Conservation (phyloP, 2,888 invertebrate genomes). For the Euphydryas editha region DNA sequence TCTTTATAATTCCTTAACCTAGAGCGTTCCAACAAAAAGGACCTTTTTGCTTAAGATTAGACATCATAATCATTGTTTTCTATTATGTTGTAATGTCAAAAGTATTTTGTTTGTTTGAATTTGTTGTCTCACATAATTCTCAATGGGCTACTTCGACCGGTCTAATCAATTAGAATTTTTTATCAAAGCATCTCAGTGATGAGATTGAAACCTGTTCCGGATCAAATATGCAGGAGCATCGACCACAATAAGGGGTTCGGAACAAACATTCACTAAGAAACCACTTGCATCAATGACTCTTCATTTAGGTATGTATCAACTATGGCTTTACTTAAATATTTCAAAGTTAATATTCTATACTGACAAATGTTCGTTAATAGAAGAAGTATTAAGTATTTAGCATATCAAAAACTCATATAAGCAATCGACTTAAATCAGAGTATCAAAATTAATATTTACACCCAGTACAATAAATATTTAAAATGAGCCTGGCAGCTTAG, state of each 20-base stretch:
- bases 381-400: not conserved
- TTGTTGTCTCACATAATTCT: not conserved
- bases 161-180: slow-evolving; percentile 33
- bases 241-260: slow-evolving; percentile 31
- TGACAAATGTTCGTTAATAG: slow-evolving; percentile 14
- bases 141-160: slow-evolving; percentile 30
- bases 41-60: no score
- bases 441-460: not conserved
- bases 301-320: slow-evolving; percentile 1
- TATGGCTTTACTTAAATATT: not conserved
- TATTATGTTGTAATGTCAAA: no score
- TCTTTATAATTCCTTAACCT: no score
- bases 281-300: slow-evolving; percentile 28
- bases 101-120: not conserved
- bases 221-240: slow-evolving; percentile 39
- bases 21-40: no score
- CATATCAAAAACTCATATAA: no score
- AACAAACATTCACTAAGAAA: slow-evolving; percentile 22
- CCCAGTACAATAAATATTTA: no score
- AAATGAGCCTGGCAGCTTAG: no score
- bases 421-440: no score
- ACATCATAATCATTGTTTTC: no score
- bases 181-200: slow-evolving; percentile 36
- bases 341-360: not conserved
- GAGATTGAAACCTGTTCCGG: slow-evolving; percentile 34